Conservation (phyloP, 2,888 invertebrate species). For the Spodoptera exigua region DNA sequence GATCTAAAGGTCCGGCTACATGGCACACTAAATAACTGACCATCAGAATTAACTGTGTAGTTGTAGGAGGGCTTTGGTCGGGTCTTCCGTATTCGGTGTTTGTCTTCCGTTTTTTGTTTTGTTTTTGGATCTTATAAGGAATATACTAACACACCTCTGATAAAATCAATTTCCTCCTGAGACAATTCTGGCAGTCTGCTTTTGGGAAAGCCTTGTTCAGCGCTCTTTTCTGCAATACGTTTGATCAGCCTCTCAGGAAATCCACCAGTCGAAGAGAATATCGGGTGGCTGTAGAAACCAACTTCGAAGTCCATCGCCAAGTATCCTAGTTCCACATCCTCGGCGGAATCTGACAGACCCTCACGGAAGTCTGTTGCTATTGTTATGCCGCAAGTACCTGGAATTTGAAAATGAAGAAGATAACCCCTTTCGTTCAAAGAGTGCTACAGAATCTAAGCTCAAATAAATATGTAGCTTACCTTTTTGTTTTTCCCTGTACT, state of each 20-base stretch:
- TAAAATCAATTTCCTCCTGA: constrained; percentile 73
- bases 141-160: constrained; percentile 66
- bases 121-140: too few relatives aligned
- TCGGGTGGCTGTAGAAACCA: constrained; percentile 83
- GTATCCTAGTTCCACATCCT: constrained; percentile 70
- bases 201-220: constrained; percentile 78
- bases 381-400: constrained; percentile 75
- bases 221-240: constrained; percentile 80
- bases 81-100: too few relatives aligned
- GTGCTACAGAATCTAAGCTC: too few relatives aligned
- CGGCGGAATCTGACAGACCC: constrained; percentile 67
- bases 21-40: too few relatives aligned
- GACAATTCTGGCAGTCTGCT: constrained; percentile 86
- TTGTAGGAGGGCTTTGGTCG: too few relatives aligned
- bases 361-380: constrained; percentile 76
- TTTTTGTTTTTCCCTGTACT: constrained; percentile 72
- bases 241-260: constrained; percentile 83
- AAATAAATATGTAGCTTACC: too few relatives aligned
- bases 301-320: constrained; percentile 75
- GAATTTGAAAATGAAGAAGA: neutral
- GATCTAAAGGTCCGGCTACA: too few relatives aligned
- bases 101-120: too few relatives aligned
- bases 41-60: too few relatives aligned
- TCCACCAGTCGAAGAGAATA: constrained; percentile 82
- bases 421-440: too few relatives aligned